These are phyloP conservation scores for Listronotus oregonensis DNA, from an alignment of 1,140 invertebrate genomes.

Conservation along the genomic window DNA sequence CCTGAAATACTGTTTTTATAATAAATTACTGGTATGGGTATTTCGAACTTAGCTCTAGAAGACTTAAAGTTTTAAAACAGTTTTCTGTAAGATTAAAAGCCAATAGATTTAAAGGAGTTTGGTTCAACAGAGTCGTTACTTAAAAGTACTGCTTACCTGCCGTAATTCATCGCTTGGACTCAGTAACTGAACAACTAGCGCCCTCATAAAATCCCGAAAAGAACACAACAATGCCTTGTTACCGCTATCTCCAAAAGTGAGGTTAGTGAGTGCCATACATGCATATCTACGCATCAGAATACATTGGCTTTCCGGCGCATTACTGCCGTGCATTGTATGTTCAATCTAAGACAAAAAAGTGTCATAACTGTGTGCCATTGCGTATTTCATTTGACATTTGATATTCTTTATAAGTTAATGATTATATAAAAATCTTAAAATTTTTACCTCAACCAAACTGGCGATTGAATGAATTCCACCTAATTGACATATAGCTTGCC, in stretches of 20 bases:
- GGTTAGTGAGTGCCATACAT: conserved; percentile 95
- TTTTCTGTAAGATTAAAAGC: no score
- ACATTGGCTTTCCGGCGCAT: conserved; percentile 78
- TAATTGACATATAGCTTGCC: conserved; percentile 91
- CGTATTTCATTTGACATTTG: no score
- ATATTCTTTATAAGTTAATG: no score
- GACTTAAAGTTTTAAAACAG: no score
- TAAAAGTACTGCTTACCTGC: conserved; percentile 61
- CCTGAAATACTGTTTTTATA: no score
- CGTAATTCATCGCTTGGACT: conserved; percentile 90
- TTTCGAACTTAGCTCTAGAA: no score
- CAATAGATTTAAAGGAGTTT: no score
- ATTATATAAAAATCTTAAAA: no score
- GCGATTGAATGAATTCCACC: conserved; percentile 91
- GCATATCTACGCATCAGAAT: conserved; percentile 88
- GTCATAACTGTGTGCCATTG: no score
- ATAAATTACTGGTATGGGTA: no score
- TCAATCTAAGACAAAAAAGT: conserved; percentile 62
- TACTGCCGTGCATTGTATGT: conserved; percentile 80
- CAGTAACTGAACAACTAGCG: conserved; percentile 85
- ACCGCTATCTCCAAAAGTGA: conserved; percentile 94
- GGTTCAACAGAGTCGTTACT: no score
- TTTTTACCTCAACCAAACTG: conserved; percentile 76
- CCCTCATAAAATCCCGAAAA: conserved; percentile 86
- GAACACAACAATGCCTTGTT: conserved; percentile 94